A percentile compares a stretch with the other conserved stretches of the same genome.
These are phyloP conservation scores for Hesperophylax magnus DNA, from an alignment of 1,140 invertebrate genomes.

Conservation along the genomic window DNA sequence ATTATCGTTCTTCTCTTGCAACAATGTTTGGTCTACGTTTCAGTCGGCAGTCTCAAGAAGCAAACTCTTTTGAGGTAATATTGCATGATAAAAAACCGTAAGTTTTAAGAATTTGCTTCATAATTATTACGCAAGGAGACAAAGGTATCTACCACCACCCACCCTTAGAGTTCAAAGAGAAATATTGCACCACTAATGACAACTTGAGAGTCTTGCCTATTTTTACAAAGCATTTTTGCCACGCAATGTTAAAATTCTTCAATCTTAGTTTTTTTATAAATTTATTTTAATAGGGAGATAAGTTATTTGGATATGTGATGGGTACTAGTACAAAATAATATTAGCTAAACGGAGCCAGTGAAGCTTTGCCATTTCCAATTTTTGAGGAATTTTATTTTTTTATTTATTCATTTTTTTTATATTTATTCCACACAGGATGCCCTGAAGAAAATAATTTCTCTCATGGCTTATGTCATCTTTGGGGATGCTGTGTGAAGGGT, in stretches of 20 bases:
- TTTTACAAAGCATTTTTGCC: constrained; percentile 54
- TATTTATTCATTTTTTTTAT: too few species aligned
- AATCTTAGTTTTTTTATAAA: neutral
- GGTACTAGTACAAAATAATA: too few species aligned
- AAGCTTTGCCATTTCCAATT: too few species aligned
- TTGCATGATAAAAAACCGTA: constrained; percentile 26
- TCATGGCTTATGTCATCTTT: too few species aligned
- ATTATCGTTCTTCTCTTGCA: neutral
- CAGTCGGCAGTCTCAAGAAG: constrained; percentile 5
- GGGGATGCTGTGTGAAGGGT: too few species aligned
- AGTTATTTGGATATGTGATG: too few species aligned
- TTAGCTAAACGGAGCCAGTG: too few species aligned
- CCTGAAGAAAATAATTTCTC: too few species aligned
- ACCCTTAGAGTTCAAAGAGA: constrained; percentile 30
- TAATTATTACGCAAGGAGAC: constrained; percentile 54
- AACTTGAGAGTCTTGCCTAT: constrained; percentile 33
- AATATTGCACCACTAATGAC: constrained; percentile 48
- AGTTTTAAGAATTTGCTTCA: constrained; percentile 38
- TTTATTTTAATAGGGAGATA: too few species aligned
- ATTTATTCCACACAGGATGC: too few species aligned
- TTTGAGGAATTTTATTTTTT: too few species aligned
- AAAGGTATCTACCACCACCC: constrained; percentile 39
- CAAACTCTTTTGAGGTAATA: neutral
- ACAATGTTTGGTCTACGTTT: neutral
- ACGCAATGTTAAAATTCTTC: constrained; percentile 55